Evolutionary conservation across 2,797 vertebrate genomes (phyloP).

Genomic region (Orestias chungarensis): DNA sequence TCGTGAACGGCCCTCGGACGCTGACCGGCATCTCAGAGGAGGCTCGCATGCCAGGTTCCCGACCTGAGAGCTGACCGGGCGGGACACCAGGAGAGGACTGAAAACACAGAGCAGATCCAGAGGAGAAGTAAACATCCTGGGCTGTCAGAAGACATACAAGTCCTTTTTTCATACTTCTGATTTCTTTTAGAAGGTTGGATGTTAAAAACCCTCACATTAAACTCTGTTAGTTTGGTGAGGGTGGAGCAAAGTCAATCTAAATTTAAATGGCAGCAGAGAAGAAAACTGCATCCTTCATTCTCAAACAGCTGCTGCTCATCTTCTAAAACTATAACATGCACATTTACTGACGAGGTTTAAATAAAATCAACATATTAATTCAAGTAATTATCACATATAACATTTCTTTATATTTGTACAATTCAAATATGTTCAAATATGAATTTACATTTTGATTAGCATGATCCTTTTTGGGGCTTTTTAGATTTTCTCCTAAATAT

Average conservation of each 20-base stretch:
- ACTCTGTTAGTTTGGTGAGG: too few relatives aligned
- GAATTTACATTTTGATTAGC: too few relatives aligned
- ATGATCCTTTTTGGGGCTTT: too few relatives aligned
- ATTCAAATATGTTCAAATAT: too few relatives aligned
- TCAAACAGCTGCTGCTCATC: not conserved
- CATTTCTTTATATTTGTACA: not conserved
- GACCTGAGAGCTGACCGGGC: conserved; percentile 68
- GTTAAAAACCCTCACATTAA: too few relatives aligned
- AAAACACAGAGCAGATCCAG: conserved; percentile 8
- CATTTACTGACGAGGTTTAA: not conserved
- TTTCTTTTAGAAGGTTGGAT: not conserved
- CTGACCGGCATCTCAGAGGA: conserved; percentile 81
- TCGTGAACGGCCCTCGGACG: conserved; percentile 81
- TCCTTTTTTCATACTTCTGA: not conserved
- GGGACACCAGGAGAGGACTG: conserved; percentile 20
- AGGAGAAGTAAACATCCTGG: conserved; percentile 12
- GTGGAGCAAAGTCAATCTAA: too few relatives aligned
- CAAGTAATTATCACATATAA: not conserved
- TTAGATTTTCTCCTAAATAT: too few relatives aligned
- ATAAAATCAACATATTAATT: not conserved
- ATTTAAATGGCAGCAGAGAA: not conserved
- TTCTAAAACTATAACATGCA: not conserved
- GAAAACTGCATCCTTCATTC: not conserved
- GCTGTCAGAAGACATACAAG: not conserved
- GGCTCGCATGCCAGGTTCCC: conserved; percentile 76